Conservation (phyloP, 2,113 vertebrate species). For the Hippolais icterina region DNA sequence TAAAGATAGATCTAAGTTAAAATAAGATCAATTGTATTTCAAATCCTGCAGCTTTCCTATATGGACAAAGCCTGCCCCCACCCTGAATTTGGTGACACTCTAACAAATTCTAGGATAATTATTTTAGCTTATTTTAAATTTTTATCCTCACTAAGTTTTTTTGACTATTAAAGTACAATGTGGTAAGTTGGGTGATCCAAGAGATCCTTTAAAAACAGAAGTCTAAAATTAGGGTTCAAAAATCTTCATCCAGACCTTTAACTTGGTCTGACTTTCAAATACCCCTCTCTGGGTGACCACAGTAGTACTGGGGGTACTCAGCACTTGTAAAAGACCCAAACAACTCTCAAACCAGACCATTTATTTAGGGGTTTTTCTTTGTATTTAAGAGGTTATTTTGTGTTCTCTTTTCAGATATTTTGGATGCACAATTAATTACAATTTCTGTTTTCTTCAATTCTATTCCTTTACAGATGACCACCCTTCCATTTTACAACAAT, state of each 20-base stretch:
- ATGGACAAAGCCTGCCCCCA: neutral
- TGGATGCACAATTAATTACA: neutral
- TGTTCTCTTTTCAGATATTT: neutral
- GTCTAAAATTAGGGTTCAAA: neutral
- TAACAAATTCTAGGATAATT: neutral
- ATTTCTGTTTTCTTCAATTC: neutral
- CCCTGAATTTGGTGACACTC: neutral
- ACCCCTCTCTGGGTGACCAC: neutral
- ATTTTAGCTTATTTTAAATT: neutral
- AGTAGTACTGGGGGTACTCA: neutral
- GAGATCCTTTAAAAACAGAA: neutral
- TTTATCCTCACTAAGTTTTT: neutral
- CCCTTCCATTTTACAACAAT: neutral
- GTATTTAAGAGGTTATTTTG: neutral
- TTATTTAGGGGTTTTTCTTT: neutral
- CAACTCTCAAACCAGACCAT: neutral
- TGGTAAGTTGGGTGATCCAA: neutral
- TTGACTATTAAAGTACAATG: neutral
- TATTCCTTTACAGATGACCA: neutral
- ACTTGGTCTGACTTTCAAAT: neutral
- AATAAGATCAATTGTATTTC: constrained; percentile 15
- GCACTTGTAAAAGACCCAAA: neutral
- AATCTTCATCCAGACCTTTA: neutral
- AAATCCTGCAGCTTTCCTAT: neutral
- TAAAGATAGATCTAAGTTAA: constrained; percentile 20